Conservation (phyloP, 2,888 invertebrate species). For the Petrolisthes cinctipes region DNA sequence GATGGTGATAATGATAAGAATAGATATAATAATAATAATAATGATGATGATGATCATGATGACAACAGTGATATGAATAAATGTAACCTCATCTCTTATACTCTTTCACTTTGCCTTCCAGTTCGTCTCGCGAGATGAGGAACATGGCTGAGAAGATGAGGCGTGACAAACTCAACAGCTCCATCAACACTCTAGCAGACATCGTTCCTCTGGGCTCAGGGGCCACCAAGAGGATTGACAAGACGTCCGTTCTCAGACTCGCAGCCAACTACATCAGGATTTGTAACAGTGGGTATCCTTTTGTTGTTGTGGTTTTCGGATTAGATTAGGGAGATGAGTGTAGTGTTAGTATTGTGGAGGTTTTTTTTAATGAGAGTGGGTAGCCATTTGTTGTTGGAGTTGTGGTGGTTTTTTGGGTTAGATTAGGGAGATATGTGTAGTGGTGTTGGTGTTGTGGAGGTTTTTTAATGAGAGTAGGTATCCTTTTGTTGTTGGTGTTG, state of each 20-base stretch:
- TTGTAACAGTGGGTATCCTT: constrained; percentile 75
- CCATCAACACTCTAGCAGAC: constrained; percentile 84
- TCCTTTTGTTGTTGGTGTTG: too few species aligned
- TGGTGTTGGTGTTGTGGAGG: too few species aligned
- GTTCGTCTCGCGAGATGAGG: constrained; percentile 83
- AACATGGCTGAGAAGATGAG: constrained; percentile 92
- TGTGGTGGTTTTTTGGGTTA: too few species aligned
- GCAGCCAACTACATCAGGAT: constrained; percentile 88
- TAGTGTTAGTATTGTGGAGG: neutral
- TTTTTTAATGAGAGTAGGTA: too few species aligned
- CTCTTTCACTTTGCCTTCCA: constrained; percentile 68
- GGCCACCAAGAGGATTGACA: constrained; percentile 87
- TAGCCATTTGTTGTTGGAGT: too few species aligned
- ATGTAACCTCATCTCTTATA: neutral
- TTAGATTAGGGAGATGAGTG: neutral
- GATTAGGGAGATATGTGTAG: too few species aligned
- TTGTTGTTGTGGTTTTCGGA: neutral
- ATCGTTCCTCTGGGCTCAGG: constrained; percentile 85
- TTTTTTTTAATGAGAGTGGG: neutral
- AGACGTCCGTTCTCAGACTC: constrained; percentile 88
- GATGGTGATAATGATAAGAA: too few species aligned
- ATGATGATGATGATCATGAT: too few species aligned
- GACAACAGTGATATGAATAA: too few species aligned
- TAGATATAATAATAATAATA: too few species aligned
- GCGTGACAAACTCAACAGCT: constrained; percentile 87